Evolutionary conservation across 2,113 vertebrate species (phyloP).

Genomic region (Eupsittula cactorum): DNA sequence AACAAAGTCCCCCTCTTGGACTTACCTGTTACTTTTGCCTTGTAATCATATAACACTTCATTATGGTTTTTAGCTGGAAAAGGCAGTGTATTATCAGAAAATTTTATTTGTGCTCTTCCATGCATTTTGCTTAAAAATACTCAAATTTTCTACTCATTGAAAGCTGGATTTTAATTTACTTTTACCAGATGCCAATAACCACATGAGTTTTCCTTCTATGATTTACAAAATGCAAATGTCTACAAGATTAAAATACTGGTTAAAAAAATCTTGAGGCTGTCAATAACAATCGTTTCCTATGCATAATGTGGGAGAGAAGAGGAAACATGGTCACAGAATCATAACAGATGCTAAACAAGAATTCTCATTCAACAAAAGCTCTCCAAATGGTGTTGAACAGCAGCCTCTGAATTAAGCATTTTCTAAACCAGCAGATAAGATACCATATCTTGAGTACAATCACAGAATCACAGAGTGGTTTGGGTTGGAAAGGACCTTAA

Average conservation of each 20-base stretch:
- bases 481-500: background rate
- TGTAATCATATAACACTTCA: background rate
- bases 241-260: background rate
- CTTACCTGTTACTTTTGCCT: slow-evolving; percentile 1
- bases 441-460: background rate
- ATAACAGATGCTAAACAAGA: background rate
- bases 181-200: background rate
- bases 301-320: background rate
- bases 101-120: background rate
- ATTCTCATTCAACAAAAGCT: background rate
- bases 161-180: background rate
- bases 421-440: background rate
- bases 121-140: background rate
- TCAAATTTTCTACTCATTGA: background rate
- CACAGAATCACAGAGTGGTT: background rate
- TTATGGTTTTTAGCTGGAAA: background rate
- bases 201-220: background rate
- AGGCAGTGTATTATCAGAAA: background rate
- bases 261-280: background rate
- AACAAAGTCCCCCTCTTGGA: background rate
- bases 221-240: background rate
- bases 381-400: background rate
- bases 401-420: background rate
- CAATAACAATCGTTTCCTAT: background rate
- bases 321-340: background rate